These are phyloP conservation scores for Ctenopoma kingsleyae DNA, from an alignment of 2,797 vertebrate genomes.

Conservation along the genomic window DNA sequence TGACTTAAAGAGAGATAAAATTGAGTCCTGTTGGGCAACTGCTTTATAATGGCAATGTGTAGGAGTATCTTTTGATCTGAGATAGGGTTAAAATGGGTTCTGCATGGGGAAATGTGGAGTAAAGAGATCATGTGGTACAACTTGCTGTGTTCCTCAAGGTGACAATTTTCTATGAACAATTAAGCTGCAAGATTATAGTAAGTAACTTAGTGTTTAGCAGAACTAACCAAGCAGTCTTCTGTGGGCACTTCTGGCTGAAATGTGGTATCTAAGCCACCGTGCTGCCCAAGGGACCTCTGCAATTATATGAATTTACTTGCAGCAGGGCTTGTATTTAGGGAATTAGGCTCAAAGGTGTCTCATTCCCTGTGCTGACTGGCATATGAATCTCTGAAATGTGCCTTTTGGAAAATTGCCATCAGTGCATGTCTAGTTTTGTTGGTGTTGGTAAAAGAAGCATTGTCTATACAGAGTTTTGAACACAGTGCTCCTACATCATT, in stretches of 20 bases:
- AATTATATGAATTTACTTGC: constrained; percentile 24
- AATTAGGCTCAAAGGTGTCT: constrained; percentile 39
- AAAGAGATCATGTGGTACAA: background rate
- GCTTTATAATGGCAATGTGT: too few species aligned
- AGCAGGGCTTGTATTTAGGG: constrained; percentile 16
- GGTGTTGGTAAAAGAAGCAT: too few species aligned
- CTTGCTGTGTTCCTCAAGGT: background rate
- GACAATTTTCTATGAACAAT: background rate
- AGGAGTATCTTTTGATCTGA: too few species aligned
- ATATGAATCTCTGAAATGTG: too few species aligned
- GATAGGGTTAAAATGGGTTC: background rate
- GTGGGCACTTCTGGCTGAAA: too few species aligned
- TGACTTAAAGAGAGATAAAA: too few species aligned
- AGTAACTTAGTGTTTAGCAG: constrained; percentile 2
- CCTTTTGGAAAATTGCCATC: background rate
- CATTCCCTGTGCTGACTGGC: constrained; percentile 11
- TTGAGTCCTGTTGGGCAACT: too few species aligned
- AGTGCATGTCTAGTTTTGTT: too few species aligned
- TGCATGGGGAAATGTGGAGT: background rate
- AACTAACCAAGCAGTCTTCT: background rate
- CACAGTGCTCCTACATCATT: background rate
- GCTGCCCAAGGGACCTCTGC: background rate
- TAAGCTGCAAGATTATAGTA: background rate
- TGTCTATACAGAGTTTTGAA: background rate
- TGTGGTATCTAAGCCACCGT: background rate